These are phyloP conservation scores for Amphipoea lucens DNA, from an alignment of 2,888 invertebrate genomes.

Conservation along the genomic window DNA sequence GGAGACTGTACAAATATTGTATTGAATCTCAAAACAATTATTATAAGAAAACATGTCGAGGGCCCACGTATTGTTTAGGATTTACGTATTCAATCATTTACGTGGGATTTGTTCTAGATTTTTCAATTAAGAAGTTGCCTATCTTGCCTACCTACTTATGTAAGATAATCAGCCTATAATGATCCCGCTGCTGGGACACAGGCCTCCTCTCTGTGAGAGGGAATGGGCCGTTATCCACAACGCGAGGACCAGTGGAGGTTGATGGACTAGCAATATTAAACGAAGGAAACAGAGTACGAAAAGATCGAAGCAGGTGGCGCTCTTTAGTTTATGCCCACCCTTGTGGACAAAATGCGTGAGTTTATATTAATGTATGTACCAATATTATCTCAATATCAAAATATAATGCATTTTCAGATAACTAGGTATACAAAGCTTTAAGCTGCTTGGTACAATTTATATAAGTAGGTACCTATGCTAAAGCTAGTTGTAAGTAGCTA, in stretches of 20 bases:
- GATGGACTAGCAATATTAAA: too few relatives aligned
- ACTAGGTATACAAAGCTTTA: not conserved
- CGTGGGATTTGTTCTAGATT: not conserved
- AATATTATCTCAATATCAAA: not conserved
- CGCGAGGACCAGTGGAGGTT: too few relatives aligned
- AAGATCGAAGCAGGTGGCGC: too few relatives aligned
- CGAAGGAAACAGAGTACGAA: too few relatives aligned
- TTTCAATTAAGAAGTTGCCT: not conserved
- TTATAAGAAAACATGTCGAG: slow-evolving; percentile 69
- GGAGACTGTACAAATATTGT: slow-evolving; percentile 71
- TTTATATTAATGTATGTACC: not conserved
- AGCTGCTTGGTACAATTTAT: not conserved
- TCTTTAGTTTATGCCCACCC: not conserved
- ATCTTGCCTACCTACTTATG: not conserved
- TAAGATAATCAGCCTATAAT: not conserved
- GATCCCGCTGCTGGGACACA: not conserved
- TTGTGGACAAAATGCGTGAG: not conserved
- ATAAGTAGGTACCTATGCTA: not conserved
- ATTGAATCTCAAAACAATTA: slow-evolving; percentile 76
- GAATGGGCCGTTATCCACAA: not conserved
- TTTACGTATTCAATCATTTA: not conserved
- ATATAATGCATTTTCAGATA: not conserved
- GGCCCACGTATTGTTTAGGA: slow-evolving; percentile 52
- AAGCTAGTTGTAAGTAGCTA: not conserved
- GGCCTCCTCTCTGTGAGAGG: too few relatives aligned